Base-by-base conservation (phyloP, 2,113 vertebrate genomes). In the Gila orcuttii region DNA sequence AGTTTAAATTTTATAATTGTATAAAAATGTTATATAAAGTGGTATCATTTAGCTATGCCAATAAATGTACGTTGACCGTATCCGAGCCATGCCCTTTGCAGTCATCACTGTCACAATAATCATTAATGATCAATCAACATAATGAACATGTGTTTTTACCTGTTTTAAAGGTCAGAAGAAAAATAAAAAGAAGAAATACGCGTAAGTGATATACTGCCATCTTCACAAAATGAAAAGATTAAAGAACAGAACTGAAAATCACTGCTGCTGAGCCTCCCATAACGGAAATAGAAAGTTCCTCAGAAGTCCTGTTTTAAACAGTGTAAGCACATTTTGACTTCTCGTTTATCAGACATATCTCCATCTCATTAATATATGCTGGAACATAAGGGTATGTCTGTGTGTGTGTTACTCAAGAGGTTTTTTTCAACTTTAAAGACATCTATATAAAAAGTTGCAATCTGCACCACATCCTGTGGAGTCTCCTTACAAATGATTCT, bases 101-200 rank as follows among this genome's bases (percentile, higher is more conserved):
- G 59, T n/a, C 21, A 60, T 23, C 23, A 31, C 31, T 17, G 11
- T 33, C 11, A 33, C 11, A 33, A 69, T 19, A 69, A 19, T 8
- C 31, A 71, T 36, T 36, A 69, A 15, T 36, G 17, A 19, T 19
- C 13, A 36, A 21, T 62, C 11, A 69, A 36, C 28, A 19, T 36
- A 55, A 19, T 77, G 4, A 31, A 15, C 36, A 45, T 28, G 73
- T 33, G 11, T 31, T 77, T 57, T 77, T 77, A 77, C 75, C 75
- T 55, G 50, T 77, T 77, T 55, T 55, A 15, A 31, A 19, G 50
- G 28, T 55, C 7, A 55, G 15, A 77, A 77, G 75, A 21, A 9
- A 50, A 77, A 77, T 25, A 52, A 77, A 50, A 77, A 77, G 47
- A 52, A 77, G 75, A 55, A 55, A 33, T 21, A n/a, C 19, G 17